Evolutionary conservation across 2,113 vertebrate genomes (phyloP).

Genomic region (Arizona elegans): DNA sequence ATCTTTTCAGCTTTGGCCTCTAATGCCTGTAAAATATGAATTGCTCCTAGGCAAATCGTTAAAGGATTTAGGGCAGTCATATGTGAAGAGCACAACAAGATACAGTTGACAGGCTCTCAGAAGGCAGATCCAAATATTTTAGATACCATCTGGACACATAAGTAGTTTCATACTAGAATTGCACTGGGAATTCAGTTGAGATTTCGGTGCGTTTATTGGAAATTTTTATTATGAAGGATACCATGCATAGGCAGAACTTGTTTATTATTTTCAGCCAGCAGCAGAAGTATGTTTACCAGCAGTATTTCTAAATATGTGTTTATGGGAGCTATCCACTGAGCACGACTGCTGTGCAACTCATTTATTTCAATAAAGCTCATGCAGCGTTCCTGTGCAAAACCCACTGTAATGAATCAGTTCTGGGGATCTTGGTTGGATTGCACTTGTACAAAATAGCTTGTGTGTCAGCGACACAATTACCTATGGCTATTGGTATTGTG

Average conservation of each 20-base stretch:
- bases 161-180: neutral
- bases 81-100: constrained; percentile 13
- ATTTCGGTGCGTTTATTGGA: neutral
- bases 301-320: neutral
- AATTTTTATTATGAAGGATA: neutral
- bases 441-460: neutral
- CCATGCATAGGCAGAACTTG: neutral
- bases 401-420: neutral
- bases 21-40: constrained; percentile 53
- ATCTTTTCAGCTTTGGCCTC: constrained; percentile 42
- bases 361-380: constrained; percentile 8
- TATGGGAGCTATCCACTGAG: neutral
- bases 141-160: constrained; percentile 1
- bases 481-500: neutral
- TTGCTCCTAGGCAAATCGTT: constrained; percentile 28
- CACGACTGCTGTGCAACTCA: neutral
- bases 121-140: neutral
- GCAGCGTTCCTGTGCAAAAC: neutral
- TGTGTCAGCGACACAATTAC: neutral
- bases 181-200: neutral
- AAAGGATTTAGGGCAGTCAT: constrained; percentile 6
- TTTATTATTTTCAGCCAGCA: neutral
- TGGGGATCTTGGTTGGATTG: neutral
- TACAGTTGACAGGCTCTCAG: constrained; percentile 2
- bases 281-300: neutral